These are phyloP conservation scores for Magallana gigas DNA, from an alignment of 1,140 invertebrate species.

Conservation along the genomic window DNA sequence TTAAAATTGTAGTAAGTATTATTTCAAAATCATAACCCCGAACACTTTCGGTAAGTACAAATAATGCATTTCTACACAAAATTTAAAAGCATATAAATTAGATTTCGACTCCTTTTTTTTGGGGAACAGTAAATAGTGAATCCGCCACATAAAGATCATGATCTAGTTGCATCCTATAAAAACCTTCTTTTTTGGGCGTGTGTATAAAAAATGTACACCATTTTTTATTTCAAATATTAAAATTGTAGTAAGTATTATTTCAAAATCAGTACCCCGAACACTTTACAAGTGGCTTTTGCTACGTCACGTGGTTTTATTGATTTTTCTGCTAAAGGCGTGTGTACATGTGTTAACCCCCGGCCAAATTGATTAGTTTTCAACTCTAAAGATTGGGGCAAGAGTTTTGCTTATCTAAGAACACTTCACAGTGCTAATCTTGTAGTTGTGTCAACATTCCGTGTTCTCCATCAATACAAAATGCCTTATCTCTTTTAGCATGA, in stretches of 20 bases:
- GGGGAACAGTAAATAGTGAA: too few relatives aligned
- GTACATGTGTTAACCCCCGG: background rate
- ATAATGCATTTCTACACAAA: too few relatives aligned
- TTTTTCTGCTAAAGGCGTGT: background rate
- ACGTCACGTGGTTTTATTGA: background rate
- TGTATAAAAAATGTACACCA: too few relatives aligned
- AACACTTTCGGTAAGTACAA: too few relatives aligned
- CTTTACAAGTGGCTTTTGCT: background rate
- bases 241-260: background rate
- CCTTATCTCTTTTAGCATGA: background rate
- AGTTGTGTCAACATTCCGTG: constrained; percentile 19
- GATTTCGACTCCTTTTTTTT: too few relatives aligned
- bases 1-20: too few relatives aligned
- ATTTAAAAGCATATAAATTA: too few relatives aligned
- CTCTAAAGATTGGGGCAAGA: background rate
- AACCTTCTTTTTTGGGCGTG: too few relatives aligned
- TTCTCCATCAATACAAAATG: constrained; percentile 16
- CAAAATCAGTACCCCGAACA: background rate
- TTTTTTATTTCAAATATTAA: too few relatives aligned
- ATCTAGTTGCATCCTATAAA: too few relatives aligned
- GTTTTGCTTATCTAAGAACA: constrained; percentile 6
- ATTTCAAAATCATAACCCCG: too few relatives aligned
- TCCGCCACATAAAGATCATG: too few relatives aligned
- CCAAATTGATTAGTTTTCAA: constrained; percentile 27
- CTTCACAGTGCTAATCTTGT: constrained; percentile 25